Percentiles rank a stretch among this genome's conserved stretches.
phyloP scores from a whole-genome alignment of 2,113 vertebrate species.

The Epinephelus moara region DNA sequence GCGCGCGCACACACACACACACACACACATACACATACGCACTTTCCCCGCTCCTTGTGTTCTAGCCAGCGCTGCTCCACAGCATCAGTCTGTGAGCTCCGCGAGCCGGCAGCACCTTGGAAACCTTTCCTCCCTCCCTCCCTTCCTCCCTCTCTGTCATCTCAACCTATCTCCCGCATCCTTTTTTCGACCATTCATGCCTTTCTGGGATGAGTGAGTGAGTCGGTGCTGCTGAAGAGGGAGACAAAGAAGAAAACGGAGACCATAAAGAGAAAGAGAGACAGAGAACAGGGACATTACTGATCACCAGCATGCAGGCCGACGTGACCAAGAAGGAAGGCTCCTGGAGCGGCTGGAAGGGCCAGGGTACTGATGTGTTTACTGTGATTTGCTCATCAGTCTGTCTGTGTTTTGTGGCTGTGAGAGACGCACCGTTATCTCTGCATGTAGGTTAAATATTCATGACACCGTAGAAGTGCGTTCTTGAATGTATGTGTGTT shows the following conservation, averaged over 20 bases:
- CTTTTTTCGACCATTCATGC: slow-evolving; percentile 82
- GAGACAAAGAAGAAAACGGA: slow-evolving; percentile 73
- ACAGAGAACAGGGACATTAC: slow-evolving; percentile 69
- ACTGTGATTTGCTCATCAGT: slow-evolving; percentile 48
- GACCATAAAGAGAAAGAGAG: slow-evolving; percentile 59
- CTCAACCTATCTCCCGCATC: slow-evolving; percentile 58
- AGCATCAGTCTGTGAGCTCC: slow-evolving; percentile 75
- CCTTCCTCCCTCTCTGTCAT: slow-evolving; percentile 56
- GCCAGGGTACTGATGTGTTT: slow-evolving; percentile 90
- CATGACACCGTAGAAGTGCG: background rate
- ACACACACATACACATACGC: slow-evolving; percentile 44
- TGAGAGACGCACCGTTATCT: slow-evolving; percentile 25
- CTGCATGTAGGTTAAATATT: slow-evolving; percentile 53
- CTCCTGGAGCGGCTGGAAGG: slow-evolving; percentile 97
- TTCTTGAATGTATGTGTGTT: slow-evolving; percentile 48
- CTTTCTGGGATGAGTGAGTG: slow-evolving; percentile 86
- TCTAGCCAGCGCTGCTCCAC: slow-evolving; percentile 61
- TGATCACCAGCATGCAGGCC: slow-evolving; percentile 93
- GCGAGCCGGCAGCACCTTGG: slow-evolving; percentile 75
- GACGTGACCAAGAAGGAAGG: slow-evolving; percentile 96
- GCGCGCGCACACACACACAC: slow-evolving; percentile 16
- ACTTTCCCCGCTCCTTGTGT: slow-evolving; percentile 52
- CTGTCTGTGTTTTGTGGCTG: slow-evolving; percentile 41
- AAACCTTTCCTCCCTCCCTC: slow-evolving; percentile 75
- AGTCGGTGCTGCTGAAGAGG: slow-evolving; percentile 77